phyloP scores from a whole-genome alignment of 2,113 vertebrate genomes.

The Sclerurus mexicanus region DNA sequence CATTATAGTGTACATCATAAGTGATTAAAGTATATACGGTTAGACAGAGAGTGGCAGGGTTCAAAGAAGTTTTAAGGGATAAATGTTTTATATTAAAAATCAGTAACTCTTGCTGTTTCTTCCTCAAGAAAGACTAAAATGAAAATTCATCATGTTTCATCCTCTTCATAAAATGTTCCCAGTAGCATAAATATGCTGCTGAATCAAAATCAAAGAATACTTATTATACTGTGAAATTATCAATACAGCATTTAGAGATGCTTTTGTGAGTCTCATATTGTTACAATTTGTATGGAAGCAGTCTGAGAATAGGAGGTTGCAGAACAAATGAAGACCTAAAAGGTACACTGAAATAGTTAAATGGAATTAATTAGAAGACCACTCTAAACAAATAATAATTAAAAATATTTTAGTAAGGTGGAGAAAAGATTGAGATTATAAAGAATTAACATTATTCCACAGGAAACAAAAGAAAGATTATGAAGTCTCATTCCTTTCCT shows the following conservation, averaged over 20 bases:
- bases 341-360: not conserved
- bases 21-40: not conserved
- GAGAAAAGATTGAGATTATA: not conserved
- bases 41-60: not conserved
- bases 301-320: not conserved
- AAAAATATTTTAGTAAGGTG: not conserved
- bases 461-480: not conserved
- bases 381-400: not conserved
- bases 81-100: not conserved
- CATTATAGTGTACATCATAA: not conserved
- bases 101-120: not conserved
- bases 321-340: not conserved
- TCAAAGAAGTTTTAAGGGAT: not conserved
- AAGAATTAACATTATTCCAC: not conserved
- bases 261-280: not conserved
- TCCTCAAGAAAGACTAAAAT: not conserved
- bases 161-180: not conserved
- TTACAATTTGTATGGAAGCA: not conserved
- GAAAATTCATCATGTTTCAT: not conserved
- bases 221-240: not conserved
- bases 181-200: not conserved
- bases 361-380: not conserved
- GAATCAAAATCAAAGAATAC: not conserved
- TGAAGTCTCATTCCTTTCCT: not conserved
- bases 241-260: not conserved